phyloP scores from a whole-genome alignment of 2,888 invertebrate species.

The Nephrocerus scutellatus region DNA sequence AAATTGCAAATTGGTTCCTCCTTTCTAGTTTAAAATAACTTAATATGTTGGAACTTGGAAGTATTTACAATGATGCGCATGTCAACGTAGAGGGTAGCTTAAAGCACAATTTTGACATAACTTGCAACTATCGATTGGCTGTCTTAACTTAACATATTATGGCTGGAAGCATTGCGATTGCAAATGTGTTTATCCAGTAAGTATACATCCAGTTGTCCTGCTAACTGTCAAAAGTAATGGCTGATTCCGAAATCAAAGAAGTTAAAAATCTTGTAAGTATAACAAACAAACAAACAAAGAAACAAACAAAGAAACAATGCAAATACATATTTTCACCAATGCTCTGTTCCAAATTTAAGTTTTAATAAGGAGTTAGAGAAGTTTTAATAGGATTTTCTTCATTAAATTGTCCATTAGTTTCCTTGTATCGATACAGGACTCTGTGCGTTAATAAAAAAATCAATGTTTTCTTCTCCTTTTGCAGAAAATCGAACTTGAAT shows the following conservation, averaged over 20 bases:
- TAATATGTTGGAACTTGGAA: too few relatives aligned
- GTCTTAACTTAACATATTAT: too few relatives aligned
- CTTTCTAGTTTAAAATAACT: too few relatives aligned
- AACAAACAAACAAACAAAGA: constrained; percentile 47
- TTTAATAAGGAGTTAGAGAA: constrained; percentile 3
- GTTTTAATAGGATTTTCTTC: constrained; percentile 14
- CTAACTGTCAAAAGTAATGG: constrained; percentile 49
- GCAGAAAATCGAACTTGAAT: constrained; percentile 87
- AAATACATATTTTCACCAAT: constrained; percentile 1
- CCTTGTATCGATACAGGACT: too few relatives aligned
- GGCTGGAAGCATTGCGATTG: too few relatives aligned
- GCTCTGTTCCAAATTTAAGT: not conserved
- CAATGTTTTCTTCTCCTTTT: constrained; percentile 45
- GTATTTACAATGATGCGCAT: too few relatives aligned
- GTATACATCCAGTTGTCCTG: too few relatives aligned
- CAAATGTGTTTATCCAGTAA: too few relatives aligned
- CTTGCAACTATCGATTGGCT: too few relatives aligned
- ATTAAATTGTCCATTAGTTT: constrained; percentile 1
- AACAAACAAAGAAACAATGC: constrained; percentile 3
- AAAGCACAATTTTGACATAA: too few relatives aligned
- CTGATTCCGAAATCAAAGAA: constrained; percentile 73
- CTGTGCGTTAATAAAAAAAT: constrained; percentile 3
- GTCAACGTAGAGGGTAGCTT: too few relatives aligned
- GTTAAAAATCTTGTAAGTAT: constrained; percentile 44
- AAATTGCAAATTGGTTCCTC: too few relatives aligned